These are phyloP conservation scores for Geotrupes spiniger DNA, from an alignment of 2,888 invertebrate genomes.

Conservation along the genomic window DNA sequence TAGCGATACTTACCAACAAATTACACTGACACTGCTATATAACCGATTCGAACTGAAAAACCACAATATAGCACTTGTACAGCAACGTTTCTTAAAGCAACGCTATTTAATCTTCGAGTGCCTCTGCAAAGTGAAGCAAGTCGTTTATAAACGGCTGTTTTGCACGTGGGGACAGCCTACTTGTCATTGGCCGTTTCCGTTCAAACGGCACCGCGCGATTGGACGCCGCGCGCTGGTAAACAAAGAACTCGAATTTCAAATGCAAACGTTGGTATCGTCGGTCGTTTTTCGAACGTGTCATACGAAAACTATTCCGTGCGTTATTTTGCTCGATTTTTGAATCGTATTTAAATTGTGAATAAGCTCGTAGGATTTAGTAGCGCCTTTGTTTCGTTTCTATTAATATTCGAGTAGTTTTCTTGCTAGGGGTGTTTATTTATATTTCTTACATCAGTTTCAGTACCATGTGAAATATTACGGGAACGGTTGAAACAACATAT, in stretches of 20 bases:
- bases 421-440: background rate
- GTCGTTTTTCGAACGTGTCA: background rate
- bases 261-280: constrained; percentile 5
- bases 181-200: constrained; percentile 20
- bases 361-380: background rate
- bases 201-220: constrained; percentile 13
- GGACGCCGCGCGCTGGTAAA: constrained; percentile 2
- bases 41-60: constrained; percentile 4
- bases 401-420: background rate
- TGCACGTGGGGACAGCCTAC: constrained; percentile 19
- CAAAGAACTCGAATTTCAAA: constrained; percentile 9
- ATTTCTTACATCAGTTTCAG: background rate
- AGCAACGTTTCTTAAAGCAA: background rate
- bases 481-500: too few species aligned
- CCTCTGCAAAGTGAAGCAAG: constrained; percentile 1
- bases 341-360: constrained; percentile 1
- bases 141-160: constrained; percentile 19
- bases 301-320: constrained; percentile 1
- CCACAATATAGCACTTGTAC: constrained; percentile 1
- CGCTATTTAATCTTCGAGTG: constrained; percentile 7
- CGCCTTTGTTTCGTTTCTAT: background rate
- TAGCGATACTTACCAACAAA: constrained; percentile 9
- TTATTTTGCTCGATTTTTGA: constrained; percentile 7
- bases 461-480: too few species aligned
- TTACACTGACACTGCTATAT: too few species aligned